phyloP scores from a whole-genome alignment of 2,888 invertebrate species.

The Mellilla xanthometata region DNA sequence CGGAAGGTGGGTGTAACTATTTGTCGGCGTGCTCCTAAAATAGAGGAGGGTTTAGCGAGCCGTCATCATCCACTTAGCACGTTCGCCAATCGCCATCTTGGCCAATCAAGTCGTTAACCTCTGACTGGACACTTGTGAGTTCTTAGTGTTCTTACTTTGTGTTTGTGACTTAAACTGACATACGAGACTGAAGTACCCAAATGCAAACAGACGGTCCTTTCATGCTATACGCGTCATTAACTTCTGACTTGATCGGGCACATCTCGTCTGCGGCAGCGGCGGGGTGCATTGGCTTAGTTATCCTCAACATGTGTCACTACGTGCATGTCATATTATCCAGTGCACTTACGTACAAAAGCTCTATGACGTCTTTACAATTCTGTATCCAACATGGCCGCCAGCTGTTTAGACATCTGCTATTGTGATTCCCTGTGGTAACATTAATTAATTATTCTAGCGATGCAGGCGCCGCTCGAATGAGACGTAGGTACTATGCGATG shows the following conservation, averaged over 20 bases:
- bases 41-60: slow-evolving; percentile 48
- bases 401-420: slow-evolving; percentile 66
- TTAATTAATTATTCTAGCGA: slow-evolving; percentile 60
- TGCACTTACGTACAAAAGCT: slow-evolving; percentile 42
- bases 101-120: slow-evolving; percentile 77
- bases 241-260: slow-evolving; percentile 25
- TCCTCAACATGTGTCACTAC: slow-evolving; percentile 35
- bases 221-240: slow-evolving; percentile 27
- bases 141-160: too few species aligned
- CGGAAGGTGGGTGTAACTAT: slow-evolving; percentile 17
- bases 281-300: slow-evolving; percentile 28
- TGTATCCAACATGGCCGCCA: slow-evolving; percentile 57
- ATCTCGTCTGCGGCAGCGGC: slow-evolving; percentile 21
- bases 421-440: slow-evolving; percentile 61
- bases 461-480: slow-evolving; percentile 47
- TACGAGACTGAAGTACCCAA: slow-evolving; percentile 20
- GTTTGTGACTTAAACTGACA: slow-evolving; percentile 17
- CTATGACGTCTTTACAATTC: slow-evolving; percentile 46
- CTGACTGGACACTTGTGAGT: slow-evolving; percentile 38
- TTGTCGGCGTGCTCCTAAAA: slow-evolving; percentile 41
- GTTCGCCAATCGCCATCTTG: slow-evolving; percentile 70
- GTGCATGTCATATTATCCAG: slow-evolving; percentile 31
- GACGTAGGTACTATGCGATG: slow-evolving; percentile 31
- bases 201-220: slow-evolving; percentile 27
- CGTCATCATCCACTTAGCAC: slow-evolving; percentile 77